These are phyloP conservation scores for Trichoplusia ni DNA, from an alignment of 1,140 invertebrate genomes.

Conservation along the genomic window DNA sequence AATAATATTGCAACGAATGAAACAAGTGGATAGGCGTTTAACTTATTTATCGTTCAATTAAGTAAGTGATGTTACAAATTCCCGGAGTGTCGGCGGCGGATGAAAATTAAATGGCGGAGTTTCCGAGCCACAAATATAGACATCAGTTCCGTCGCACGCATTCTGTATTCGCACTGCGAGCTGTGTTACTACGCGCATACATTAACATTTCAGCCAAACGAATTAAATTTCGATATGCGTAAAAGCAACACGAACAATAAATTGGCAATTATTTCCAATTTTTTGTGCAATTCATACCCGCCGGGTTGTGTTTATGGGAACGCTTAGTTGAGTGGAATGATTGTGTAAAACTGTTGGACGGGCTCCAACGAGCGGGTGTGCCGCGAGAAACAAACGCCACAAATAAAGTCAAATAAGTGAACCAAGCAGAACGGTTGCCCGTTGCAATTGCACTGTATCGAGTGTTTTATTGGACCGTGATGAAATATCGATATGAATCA, in stretches of 20 bases:
- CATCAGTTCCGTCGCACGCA: slow-evolving; percentile 18
- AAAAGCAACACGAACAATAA: slow-evolving; percentile 59
- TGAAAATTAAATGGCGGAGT: slow-evolving; percentile 22
- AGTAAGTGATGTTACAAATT: slow-evolving; percentile 26
- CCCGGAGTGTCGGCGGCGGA: slow-evolving; percentile 19
- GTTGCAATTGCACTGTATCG: slow-evolving; percentile 34
- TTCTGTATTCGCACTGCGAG: slow-evolving; percentile 15
- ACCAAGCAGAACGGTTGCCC: slow-evolving; percentile 42
- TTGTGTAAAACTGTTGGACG: slow-evolving; percentile 79
- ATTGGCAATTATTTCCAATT: slow-evolving; percentile 75
- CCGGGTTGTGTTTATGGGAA: slow-evolving; percentile 77
- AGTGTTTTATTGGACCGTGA: slow-evolving; percentile 31
- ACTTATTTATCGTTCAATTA: slow-evolving; percentile 31
- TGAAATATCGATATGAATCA: slow-evolving; percentile 33
- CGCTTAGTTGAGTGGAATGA: slow-evolving; percentile 81
- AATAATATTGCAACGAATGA: slow-evolving; percentile 3
- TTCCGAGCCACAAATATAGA: slow-evolving; percentile 25
- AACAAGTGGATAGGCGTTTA: slow-evolving; percentile 19
- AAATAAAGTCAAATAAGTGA: slow-evolving; percentile 77
- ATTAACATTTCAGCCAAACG: slow-evolving; percentile 29
- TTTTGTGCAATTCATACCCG: slow-evolving; percentile 79
- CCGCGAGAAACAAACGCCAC: slow-evolving; percentile 70
- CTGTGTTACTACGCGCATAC: not conserved
- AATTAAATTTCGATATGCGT: slow-evolving; percentile 57
- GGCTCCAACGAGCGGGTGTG: slow-evolving; percentile 58